Percentiles rank a stretch among this genome's conserved stretches.
phyloP scores from a whole-genome alignment of 2,888 invertebrate genomes.

The Cerastoderma edule region DNA sequence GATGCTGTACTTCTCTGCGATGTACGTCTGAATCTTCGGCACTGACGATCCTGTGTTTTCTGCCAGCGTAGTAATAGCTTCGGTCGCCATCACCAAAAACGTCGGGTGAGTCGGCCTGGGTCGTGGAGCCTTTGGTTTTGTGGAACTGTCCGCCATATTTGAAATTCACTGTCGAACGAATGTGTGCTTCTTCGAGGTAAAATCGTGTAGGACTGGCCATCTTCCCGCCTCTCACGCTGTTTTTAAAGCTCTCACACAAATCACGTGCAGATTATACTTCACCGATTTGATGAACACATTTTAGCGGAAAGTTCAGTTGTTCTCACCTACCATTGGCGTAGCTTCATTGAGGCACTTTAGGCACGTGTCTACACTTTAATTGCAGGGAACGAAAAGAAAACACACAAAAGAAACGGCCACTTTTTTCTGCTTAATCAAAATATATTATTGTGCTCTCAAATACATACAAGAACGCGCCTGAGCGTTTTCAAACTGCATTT shows the following conservation, averaged over 20 bases:
- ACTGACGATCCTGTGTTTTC: constrained; percentile 70
- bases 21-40: constrained; percentile 65
- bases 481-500: too few relatives aligned
- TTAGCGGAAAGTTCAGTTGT: too few relatives aligned
- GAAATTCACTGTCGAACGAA: too few relatives aligned
- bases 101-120: constrained; percentile 59
- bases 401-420: too few relatives aligned
- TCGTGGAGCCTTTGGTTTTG: constrained; percentile 43
- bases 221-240: constrained; percentile 11
- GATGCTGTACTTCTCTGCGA: constrained; percentile 66
- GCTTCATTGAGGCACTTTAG: too few relatives aligned
- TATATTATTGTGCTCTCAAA: too few relatives aligned
- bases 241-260: neutral
- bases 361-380: too few relatives aligned
- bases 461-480: too few relatives aligned
- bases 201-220: constrained; percentile 3
- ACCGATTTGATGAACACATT: too few relatives aligned
- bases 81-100: constrained; percentile 64
- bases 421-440: too few relatives aligned
- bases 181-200: neutral
- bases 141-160: constrained; percentile 44
- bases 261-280: constrained; percentile 10
- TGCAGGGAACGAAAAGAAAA: too few relatives aligned
- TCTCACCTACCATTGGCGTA: too few relatives aligned
- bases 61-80: constrained; percentile 58